Evolutionary conservation across 2,797 vertebrate genomes (phyloP).

Genomic region (Cottoperca gobio): DNA sequence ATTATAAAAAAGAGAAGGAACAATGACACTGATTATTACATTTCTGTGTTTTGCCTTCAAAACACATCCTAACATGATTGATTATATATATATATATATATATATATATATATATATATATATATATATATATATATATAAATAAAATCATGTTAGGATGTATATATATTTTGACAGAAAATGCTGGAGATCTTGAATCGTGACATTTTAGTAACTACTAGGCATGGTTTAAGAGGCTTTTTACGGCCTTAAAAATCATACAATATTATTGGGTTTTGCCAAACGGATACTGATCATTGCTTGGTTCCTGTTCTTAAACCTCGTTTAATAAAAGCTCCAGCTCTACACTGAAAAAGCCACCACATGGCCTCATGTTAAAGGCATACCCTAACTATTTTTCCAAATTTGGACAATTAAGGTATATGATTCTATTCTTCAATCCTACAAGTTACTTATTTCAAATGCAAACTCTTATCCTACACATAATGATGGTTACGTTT

Average conservation of each 20-base stretch:
- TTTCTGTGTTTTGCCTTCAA: constrained; percentile 11
- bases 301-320: neutral
- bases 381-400: neutral
- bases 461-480: neutral
- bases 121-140: no score
- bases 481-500: neutral
- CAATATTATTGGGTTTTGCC: neutral
- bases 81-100: no score
- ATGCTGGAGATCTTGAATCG: neutral
- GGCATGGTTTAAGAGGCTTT: constrained; percentile 1
- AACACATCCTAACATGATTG: neutral
- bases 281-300: neutral
- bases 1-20: constrained; percentile 33
- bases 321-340: neutral
- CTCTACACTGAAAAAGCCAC: neutral
- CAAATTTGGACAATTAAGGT: neutral
- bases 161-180: neutral
- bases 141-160: no score
- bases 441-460: neutral
- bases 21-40: constrained; percentile 27
- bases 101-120: no score
- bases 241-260: neutral
- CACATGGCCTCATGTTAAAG: neutral
- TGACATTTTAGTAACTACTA: neutral
- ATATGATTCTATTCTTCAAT: neutral